Evolutionary conservation across 1,140 invertebrate species (phyloP).

Genomic region (Heliconius himera): DNA sequence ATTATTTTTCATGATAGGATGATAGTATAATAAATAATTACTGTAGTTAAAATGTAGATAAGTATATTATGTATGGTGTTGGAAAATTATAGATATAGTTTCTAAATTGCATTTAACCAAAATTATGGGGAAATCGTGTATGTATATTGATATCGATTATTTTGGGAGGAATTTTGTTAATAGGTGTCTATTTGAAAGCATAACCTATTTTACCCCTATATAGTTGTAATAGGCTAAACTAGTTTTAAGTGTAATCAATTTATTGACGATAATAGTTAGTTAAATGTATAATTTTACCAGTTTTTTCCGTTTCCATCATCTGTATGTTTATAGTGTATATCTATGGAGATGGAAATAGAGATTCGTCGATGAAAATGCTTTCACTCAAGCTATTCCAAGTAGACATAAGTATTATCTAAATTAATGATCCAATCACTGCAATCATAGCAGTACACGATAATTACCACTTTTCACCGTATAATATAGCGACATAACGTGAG

Average conservation of each 20-base stretch:
- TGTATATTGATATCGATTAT: too few relatives aligned
- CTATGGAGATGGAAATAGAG: too few relatives aligned
- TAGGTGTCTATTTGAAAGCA: too few relatives aligned
- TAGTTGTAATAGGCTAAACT: background rate
- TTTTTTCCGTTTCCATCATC: too few relatives aligned
- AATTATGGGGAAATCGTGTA: too few relatives aligned
- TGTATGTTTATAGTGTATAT: too few relatives aligned
- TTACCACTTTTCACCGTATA: background rate
- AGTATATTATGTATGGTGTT: too few relatives aligned
- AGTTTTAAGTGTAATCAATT: background rate
- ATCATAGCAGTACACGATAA: background rate
- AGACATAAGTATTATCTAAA: background rate
- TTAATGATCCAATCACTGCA: slow-evolving; percentile 4
- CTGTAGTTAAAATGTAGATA: background rate
- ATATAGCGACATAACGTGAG: slow-evolving; percentile 10
- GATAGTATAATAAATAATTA: background rate
- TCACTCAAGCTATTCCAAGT: background rate
- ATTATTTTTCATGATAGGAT: background rate
- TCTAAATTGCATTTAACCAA: too few relatives aligned
- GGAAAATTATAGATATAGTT: too few relatives aligned
- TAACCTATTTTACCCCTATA: too few relatives aligned
- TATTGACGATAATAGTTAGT: background rate
- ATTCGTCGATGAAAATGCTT: too few relatives aligned
- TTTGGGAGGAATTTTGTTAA: too few relatives aligned
- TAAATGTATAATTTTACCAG: background rate